Percentiles rank a stretch among this genome's conserved stretches.
Conservation (phyloP, 2,113 vertebrate genomes). For the Daboia siamensis region DNA sequence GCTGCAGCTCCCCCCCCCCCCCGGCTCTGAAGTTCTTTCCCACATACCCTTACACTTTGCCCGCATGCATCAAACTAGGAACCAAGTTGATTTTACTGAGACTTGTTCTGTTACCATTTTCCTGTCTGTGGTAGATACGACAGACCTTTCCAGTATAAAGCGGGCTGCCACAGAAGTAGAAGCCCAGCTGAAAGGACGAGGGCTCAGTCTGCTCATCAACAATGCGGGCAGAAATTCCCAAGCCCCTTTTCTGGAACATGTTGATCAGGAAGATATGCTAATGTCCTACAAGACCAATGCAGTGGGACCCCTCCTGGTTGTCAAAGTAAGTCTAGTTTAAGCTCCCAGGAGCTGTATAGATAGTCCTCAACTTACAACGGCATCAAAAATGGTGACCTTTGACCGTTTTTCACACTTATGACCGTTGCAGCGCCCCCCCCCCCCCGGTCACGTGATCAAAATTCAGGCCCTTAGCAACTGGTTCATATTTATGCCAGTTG, state of each 20-base stretch:
- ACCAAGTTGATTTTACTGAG: background rate
- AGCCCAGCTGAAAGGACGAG: background rate
- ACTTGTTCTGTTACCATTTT: background rate
- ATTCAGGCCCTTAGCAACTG: too few relatives aligned
- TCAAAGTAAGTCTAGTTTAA: background rate
- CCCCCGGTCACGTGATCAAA: too few relatives aligned
- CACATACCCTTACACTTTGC: background rate
- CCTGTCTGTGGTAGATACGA: background rate
- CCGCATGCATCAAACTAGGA: background rate
- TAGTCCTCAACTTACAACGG: background rate
- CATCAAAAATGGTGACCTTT: too few relatives aligned
- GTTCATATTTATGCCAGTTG: too few relatives aligned
- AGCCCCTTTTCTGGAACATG: background rate
- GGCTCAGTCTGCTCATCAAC: background rate
- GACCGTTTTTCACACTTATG: too few relatives aligned
- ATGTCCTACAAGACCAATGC: background rate
- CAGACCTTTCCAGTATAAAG: background rate
- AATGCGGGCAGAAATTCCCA: background rate
- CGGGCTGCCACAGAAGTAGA: background rate
- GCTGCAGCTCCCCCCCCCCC: too few relatives aligned
- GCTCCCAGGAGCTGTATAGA: fast-evolving
- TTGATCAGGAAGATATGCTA: background rate
- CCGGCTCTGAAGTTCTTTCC: background rate
- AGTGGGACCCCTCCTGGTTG: background rate
- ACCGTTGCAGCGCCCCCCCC: too few relatives aligned